Evolutionary conservation across 2,113 vertebrate genomes (phyloP).

Genomic region (Tachysurus fulvidraco): DNA sequence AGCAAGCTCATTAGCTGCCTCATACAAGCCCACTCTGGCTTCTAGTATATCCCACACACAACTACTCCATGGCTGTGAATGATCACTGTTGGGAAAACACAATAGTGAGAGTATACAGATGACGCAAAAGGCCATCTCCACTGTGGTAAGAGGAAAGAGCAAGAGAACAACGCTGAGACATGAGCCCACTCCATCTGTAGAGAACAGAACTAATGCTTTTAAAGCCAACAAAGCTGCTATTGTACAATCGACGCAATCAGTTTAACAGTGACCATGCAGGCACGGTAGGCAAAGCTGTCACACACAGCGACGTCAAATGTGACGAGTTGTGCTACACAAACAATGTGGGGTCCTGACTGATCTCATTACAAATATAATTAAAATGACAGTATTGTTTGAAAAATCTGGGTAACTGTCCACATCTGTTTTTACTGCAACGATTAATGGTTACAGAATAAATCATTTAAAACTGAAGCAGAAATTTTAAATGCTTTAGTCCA

Average conservation of each 20-base stretch:
- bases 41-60: constrained; percentile 3
- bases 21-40: constrained; percentile 13
- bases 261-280: constrained; percentile 2
- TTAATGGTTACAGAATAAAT: background rate
- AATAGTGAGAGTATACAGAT: constrained; percentile 21
- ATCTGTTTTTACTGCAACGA: background rate
- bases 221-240: constrained; percentile 33
- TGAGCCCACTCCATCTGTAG: constrained; percentile 26
- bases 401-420: background rate
- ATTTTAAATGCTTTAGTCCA: background rate
- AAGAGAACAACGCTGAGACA: constrained; percentile 11
- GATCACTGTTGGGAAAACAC: constrained; percentile 30
- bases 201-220: constrained; percentile 17
- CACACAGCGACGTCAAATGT: background rate
- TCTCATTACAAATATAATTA: background rate
- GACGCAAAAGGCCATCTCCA: constrained; percentile 28
- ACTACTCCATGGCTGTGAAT: constrained; percentile 24
- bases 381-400: background rate
- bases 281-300: constrained; percentile 3
- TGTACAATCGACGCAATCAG: background rate
- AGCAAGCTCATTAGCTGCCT: constrained; percentile 20
- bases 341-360: background rate
- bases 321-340: background rate
- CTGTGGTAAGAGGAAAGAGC: background rate
- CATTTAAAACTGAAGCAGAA: background rate